A percentile compares a stretch with the other conserved stretches of the same genome.
Evolutionary conservation across 2,113 vertebrate species (phyloP).

Genomic region (Strix aluco): DNA sequence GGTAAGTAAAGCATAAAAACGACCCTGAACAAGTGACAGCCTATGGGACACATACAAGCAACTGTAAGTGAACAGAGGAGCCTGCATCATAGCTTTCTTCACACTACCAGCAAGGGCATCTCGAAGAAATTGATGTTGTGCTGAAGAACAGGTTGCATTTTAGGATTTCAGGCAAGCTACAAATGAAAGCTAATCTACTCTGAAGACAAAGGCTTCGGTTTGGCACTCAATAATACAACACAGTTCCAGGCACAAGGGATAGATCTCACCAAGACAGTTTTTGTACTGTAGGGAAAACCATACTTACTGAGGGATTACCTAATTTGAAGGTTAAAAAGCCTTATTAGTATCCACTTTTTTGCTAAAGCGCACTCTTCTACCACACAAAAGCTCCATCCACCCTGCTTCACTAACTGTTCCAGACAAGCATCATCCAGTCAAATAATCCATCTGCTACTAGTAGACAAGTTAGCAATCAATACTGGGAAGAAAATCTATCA

Average conservation of each 20-base stretch:
- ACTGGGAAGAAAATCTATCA: background rate
- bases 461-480: background rate
- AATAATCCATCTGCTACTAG: background rate
- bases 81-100: background rate
- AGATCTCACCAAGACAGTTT: background rate
- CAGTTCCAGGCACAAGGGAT: background rate
- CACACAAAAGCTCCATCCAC: background rate
- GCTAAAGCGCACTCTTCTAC: background rate
- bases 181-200: background rate
- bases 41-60: background rate
- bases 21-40: background rate
- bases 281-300: background rate
- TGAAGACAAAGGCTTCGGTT: background rate
- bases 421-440: background rate
- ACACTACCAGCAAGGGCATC: background rate
- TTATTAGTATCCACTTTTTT: background rate
- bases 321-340: background rate
- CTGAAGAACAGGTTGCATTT: background rate
- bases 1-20: background rate
- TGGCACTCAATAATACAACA: background rate
- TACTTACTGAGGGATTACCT: background rate
- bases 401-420: background rate
- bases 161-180: background rate
- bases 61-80: background rate
- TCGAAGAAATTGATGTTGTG: background rate